A percentile compares a stretch with the other conserved stretches of the same genome.
Conservation (phyloP, 37 sponge, comb jelly and placozoan species). For the Theonella swinhoei region DNA sequence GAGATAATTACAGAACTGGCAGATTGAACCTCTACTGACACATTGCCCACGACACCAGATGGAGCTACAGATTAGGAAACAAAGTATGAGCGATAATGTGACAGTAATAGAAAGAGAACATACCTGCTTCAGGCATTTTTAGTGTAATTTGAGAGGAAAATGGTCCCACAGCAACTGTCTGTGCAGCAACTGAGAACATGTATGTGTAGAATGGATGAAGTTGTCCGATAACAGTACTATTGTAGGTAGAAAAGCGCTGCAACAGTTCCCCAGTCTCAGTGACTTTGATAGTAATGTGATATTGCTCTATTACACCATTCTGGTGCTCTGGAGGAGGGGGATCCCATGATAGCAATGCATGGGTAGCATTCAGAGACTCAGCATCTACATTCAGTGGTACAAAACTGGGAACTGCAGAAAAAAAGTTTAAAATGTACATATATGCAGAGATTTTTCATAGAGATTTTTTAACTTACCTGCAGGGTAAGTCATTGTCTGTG, state of each 20-base stretch:
- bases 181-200: conserved; percentile 27
- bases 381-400: not conserved
- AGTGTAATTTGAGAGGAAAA: conserved; percentile 3
- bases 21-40: not conserved
- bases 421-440: too few species aligned
- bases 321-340: conserved; percentile 11
- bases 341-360: not conserved
- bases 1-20: not conserved
- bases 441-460: too few species aligned
- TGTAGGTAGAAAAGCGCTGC: not conserved
- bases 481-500: not conserved
- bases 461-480: too few species aligned
- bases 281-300: not conserved
- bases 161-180: conserved; percentile 39
- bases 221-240: not conserved
- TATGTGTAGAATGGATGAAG: conserved; percentile 34
- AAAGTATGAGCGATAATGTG: too few species aligned
- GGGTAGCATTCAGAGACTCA: not conserved
- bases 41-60: too few species aligned
- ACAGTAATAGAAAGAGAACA: too few species aligned
- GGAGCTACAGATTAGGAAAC: conserved; percentile 10
- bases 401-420: not conserved
- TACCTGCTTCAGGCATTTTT: conserved; percentile 29
- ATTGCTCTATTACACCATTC: not conserved
- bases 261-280: not conserved